A percentile compares a stretch with the other conserved stretches of the same genome.
These are phyloP conservation scores for Podocnemis expansa DNA, from an alignment of 2,113 vertebrate genomes.

Conservation along the genomic window DNA sequence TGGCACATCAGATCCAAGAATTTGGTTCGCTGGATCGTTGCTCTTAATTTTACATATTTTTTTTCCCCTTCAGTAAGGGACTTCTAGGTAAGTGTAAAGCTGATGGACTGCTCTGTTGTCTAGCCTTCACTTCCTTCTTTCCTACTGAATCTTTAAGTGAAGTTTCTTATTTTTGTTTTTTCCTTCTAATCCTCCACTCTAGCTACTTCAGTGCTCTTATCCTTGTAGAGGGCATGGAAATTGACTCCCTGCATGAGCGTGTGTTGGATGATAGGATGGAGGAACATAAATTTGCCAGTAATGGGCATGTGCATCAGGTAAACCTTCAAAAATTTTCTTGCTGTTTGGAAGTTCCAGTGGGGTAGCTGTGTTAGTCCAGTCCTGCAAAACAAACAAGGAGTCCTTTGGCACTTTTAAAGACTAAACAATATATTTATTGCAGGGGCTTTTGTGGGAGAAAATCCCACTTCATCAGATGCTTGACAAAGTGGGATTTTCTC, in stretches of 20 bases:
- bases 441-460: too few species aligned
- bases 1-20: not conserved
- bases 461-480: too few species aligned
- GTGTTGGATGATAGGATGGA: constrained; percentile 90
- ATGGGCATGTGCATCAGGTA: constrained; percentile 87
- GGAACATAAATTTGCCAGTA: constrained; percentile 89
- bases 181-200: not conserved
- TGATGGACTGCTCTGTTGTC: not conserved
- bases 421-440: too few species aligned
- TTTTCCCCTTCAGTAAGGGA: not conserved
- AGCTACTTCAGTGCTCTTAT: constrained; percentile 97
- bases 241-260: constrained; percentile 94
- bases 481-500: too few species aligned
- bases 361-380: too few species aligned
- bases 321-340: not conserved
- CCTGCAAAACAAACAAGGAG: too few species aligned
- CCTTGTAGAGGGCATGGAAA: constrained; percentile 96
- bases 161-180: not conserved
- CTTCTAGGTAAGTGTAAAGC: not conserved
- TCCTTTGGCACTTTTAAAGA: too few species aligned
- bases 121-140: accelerated
- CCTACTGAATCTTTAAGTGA: not conserved
- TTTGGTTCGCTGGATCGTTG: not conserved
- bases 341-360: not conserved
- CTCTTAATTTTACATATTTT: not conserved